Conservation (phyloP, 1,140 invertebrate species). For the Drosophila auraria region DNA sequence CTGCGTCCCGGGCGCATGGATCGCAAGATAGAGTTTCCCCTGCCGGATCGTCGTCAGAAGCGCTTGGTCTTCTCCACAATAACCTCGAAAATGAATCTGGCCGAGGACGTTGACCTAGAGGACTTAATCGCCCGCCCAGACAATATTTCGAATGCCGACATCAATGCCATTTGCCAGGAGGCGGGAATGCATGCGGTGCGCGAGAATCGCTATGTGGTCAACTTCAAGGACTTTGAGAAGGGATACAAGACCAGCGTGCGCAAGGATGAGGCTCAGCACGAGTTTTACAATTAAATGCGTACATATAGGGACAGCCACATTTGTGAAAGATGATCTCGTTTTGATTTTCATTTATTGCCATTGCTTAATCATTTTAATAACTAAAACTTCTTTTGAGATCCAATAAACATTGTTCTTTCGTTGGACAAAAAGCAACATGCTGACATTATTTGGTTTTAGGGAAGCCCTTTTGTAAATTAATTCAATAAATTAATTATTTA, state of each 20-base stretch:
- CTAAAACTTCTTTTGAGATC: no score
- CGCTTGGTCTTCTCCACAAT: slow-evolving; percentile 99
- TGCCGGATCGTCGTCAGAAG: slow-evolving; percentile 99
- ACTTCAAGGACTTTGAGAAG: slow-evolving; percentile 99
- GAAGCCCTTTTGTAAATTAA: no score
- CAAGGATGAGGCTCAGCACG: slow-evolving; percentile 99
- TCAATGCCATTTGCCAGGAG: slow-evolving; percentile 99
- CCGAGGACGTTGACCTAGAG: slow-evolving; percentile 99
- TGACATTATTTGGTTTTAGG: no score
- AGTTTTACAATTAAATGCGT: slow-evolving; percentile 98
- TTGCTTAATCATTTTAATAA: no score
- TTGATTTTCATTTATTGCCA: no score
- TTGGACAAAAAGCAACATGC: no score
- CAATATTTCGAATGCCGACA: slow-evolving; percentile 99
- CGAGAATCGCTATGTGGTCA: slow-evolving; percentile 97
- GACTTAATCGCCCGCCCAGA: slow-evolving; percentile 99
- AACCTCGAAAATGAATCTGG: slow-evolving; percentile 99
- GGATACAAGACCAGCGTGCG: slow-evolving; percentile 99
- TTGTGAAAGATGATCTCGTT: no score
- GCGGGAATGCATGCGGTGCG: slow-evolving; percentile 98
- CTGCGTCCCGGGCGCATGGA: slow-evolving; percentile 98
- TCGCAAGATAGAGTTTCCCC: slow-evolving; percentile 99
- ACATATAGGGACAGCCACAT: background rate
- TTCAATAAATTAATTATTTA: no score
- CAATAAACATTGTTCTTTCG: no score